Evolutionary conservation across 2,113 vertebrate genomes (phyloP).

Genomic region (Anser cygnoides): DNA sequence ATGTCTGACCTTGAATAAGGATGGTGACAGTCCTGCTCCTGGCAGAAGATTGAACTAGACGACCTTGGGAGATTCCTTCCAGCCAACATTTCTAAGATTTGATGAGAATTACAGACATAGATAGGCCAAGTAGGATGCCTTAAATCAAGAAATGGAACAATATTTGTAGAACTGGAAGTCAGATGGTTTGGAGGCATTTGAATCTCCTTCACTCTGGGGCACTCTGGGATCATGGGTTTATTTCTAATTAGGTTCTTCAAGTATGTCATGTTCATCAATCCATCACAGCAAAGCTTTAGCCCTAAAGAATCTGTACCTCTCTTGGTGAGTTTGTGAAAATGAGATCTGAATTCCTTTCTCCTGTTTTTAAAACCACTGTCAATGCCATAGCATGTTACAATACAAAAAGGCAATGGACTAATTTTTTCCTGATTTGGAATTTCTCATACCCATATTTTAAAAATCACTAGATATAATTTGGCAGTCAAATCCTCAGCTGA

Average conservation of each 20-base stretch:
- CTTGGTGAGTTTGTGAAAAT: background rate
- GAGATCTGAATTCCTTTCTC: background rate
- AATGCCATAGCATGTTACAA: background rate
- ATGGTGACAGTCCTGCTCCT: fast-evolving
- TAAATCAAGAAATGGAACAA: background rate
- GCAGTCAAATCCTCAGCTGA: background rate
- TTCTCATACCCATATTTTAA: background rate
- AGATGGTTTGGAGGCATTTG: background rate
- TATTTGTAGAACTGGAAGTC: background rate
- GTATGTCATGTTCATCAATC: background rate
- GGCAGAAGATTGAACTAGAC: background rate
- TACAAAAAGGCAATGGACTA: background rate
- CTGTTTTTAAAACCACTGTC: background rate
- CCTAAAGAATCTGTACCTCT: background rate
- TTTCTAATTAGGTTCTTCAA: background rate
- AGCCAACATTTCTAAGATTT: background rate
- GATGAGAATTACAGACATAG: fast-evolving
- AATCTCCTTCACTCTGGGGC: background rate
- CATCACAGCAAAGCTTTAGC: background rate
- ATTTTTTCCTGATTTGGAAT: background rate
- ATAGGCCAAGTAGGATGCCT: background rate
- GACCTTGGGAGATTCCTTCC: background rate
- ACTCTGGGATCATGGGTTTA: background rate
- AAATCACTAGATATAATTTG: background rate
- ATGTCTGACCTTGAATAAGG: background rate